Base-by-base conservation (phyloP, 2,797 vertebrate species). In the Babyrousa celebensis region DNA sequence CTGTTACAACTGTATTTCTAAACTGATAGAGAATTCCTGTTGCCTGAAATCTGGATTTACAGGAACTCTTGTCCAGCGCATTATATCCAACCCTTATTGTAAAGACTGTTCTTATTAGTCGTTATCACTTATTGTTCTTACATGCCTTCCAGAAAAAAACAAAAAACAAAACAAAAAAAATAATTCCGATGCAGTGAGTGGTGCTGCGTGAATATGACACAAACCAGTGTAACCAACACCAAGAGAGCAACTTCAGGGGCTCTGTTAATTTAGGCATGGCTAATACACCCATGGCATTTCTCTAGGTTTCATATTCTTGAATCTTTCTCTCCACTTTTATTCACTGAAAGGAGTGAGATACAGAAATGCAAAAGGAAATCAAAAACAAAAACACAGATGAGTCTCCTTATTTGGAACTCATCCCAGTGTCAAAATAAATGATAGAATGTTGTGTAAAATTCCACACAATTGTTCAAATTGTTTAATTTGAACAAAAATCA, bases 121-220 rank as follows among this genome's bases (percentile, higher is more conserved):
- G 15, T 68, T 68, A 52, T 74, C 52, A 25, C 36, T 63, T 23
- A 62, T 25, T 74, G 70, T 65, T 85, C 48, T 71, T 27, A 12
- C 18, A 4, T 5, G 18, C 29, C 56, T 72, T 54, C 15, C 36
- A n/a, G 62, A 86, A 14, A 78, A 54, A 72, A 32, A 12, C 23
- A 48, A 48, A 65, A 65, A 36, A 36, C 36, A 36, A 36, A 36
- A 36, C 36, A 36, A 36, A 36, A 36, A 36, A 12, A 23, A 9
- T 18, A 6, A 2, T 9, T 43, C 3, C 78, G 12, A 3, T 2
- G 68, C 9, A 15, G 65, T 7, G 12, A 48, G 16, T 58, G 6
- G 1, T 6, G 1, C 67, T 54, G 36, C 2, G 0, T 9, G 2
- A n/a, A n/a, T 29, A 10, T 9, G 2, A n/a, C 56, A 16, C 0